These are phyloP conservation scores for Macrophya alboannulata DNA, from an alignment of 2,888 invertebrate species.

Conservation along the genomic window DNA sequence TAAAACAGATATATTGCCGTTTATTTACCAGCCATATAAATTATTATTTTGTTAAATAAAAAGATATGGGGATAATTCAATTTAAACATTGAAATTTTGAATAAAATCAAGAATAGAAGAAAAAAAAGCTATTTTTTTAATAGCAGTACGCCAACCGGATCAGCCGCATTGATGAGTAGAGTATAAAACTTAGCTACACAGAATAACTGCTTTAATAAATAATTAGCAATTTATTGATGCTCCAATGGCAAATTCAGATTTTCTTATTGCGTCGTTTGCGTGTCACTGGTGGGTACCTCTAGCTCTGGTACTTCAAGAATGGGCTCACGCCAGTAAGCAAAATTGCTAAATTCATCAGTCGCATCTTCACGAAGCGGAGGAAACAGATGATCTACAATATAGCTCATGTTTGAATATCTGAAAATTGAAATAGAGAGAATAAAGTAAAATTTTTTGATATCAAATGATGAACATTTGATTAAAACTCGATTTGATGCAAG, in stretches of 20 bases:
- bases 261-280: slow-evolving; percentile 65
- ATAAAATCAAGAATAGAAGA: slow-evolving; percentile 13
- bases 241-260: slow-evolving; percentile 48
- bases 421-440: slow-evolving; percentile 73
- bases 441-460: not conserved
- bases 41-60: not conserved
- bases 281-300: slow-evolving; percentile 66
- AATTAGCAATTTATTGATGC: slow-evolving; percentile 51
- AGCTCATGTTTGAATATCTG: slow-evolving; percentile 97
- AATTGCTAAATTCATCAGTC: slow-evolving; percentile 90
- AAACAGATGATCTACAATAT: slow-evolving; percentile 97
- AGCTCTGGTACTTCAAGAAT: slow-evolving; percentile 83
- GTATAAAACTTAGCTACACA: slow-evolving; percentile 71
- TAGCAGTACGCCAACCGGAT: slow-evolving; percentile 23
- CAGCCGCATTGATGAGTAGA: slow-evolving; percentile 57
- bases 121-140: slow-evolving; percentile 14
- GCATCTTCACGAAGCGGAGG: slow-evolving; percentile 88
- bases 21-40: slow-evolving; percentile 42
- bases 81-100: not conserved
- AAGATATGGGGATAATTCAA: not conserved
- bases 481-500: slow-evolving; percentile 15
- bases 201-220: slow-evolving; percentile 63
- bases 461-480: not conserved
- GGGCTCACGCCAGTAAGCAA: slow-evolving; percentile 97
- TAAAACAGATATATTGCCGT: slow-evolving; percentile 35